These are phyloP conservation scores for Brachycybe producta DNA, from an alignment of 2,888 invertebrate species.

Conservation along the genomic window DNA sequence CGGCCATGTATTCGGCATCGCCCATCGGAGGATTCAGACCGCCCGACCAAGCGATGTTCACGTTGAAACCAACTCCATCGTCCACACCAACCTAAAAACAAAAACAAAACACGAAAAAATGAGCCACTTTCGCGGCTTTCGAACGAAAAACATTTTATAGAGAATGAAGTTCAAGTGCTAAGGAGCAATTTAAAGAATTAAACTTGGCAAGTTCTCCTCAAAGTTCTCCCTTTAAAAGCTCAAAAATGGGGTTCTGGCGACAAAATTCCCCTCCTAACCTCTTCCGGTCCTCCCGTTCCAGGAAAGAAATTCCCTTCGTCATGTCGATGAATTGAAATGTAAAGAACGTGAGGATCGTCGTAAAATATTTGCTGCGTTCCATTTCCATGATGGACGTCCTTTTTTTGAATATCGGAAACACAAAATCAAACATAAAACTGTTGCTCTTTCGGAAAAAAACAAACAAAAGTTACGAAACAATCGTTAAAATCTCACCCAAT, in stretches of 20 bases:
- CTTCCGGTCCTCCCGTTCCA: constrained; percentile 91
- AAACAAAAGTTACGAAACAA: not conserved
- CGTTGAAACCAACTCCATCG: constrained; percentile 80
- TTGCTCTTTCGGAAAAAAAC: not conserved
- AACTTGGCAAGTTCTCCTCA: no score
- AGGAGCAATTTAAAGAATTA: no score
- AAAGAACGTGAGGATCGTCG: constrained; percentile 82
- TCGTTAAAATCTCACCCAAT: constrained; percentile 61
- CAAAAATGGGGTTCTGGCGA: no score
- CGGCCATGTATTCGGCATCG: constrained; percentile 89
- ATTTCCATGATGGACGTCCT: constrained; percentile 97
- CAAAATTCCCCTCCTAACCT: no score
- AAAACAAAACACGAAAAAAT: not conserved
- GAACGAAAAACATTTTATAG: no score
- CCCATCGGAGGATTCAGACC: constrained; percentile 79
- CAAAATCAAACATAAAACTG: not conserved
- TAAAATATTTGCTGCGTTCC: constrained; percentile 98
- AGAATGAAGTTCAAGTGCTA: no score
- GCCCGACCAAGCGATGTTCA: constrained; percentile 92
- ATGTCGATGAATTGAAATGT: constrained; percentile 95
- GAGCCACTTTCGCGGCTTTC: no score
- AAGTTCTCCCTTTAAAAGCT: no score
- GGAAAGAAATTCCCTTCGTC: constrained; percentile 99
- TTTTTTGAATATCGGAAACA: constrained; percentile 15
- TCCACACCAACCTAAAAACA: constrained; percentile 61